Evolutionary conservation across 2,797 vertebrate species (phyloP).

Genomic region (Sylvia borin): DNA sequence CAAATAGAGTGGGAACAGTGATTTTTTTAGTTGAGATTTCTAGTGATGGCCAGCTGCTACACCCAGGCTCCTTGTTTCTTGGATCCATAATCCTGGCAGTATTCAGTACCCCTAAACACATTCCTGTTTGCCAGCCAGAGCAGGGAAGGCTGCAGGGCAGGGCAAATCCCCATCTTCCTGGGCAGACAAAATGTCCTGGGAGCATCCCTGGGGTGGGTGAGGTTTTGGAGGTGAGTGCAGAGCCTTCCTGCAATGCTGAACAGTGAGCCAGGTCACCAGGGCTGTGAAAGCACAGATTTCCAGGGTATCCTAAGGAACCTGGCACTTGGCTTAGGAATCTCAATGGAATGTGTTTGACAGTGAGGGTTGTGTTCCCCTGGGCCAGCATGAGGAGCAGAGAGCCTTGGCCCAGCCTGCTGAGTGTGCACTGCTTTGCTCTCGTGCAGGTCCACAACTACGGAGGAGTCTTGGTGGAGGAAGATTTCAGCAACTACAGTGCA

Average conservation of each 20-base stretch:
- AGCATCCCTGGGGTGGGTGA: neutral
- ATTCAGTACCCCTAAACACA: neutral
- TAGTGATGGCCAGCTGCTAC: neutral
- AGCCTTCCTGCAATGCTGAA: neutral
- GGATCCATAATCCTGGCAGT: neutral
- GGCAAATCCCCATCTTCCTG: neutral
- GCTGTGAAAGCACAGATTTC: neutral
- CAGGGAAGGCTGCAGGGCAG: neutral
- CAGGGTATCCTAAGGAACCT: neutral
- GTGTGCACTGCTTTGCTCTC: neutral
- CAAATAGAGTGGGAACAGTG: neutral
- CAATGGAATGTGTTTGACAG: neutral
- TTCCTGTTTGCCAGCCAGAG: neutral
- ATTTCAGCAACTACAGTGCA: constrained; percentile 92
- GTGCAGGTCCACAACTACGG: constrained; percentile 82
- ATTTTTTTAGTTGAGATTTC: neutral
- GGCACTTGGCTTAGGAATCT: neutral
- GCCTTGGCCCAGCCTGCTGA: neutral
- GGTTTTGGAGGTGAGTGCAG: neutral
- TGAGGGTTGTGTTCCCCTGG: neutral
- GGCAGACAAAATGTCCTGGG: neutral
- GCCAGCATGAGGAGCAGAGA: neutral
- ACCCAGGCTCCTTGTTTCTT: neutral
- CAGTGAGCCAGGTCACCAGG: neutral
- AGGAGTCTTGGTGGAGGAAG: constrained; percentile 89